A percentile compares a stretch with the other conserved stretches of the same genome.
Conservation (phyloP, 2,888 invertebrate genomes). For the Sinodicranocentrus sp. region DNA sequence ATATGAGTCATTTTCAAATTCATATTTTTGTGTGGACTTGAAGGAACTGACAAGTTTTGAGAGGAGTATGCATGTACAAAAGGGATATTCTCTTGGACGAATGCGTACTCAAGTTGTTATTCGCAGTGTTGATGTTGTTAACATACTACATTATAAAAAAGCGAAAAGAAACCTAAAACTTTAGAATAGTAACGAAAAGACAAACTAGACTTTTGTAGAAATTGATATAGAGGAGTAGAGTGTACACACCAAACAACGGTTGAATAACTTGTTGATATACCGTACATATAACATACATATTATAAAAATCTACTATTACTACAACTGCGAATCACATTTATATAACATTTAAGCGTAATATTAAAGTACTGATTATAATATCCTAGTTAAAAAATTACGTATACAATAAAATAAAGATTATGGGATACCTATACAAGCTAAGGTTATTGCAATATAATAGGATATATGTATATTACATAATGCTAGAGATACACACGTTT, state of each 20-base stretch:
- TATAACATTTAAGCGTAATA: constrained; percentile 27
- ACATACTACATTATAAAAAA: constrained; percentile 21
- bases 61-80: constrained; percentile 45
- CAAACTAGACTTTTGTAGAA: constrained; percentile 69
- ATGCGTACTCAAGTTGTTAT: constrained; percentile 65
- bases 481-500: constrained; percentile 40
- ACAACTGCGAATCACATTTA: constrained; percentile 57
- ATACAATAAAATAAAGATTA: background rate
- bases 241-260: constrained; percentile 20
- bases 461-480: background rate
- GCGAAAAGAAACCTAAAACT: constrained; percentile 51
- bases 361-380: constrained; percentile 65
- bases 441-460: background rate
- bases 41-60: constrained; percentile 19
- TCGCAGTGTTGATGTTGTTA: constrained; percentile 67
- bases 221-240: constrained; percentile 42
- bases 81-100: constrained; percentile 51
- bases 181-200: constrained; percentile 70
- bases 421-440: background rate
- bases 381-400: no score
- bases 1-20: constrained; percentile 56
- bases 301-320: constrained; percentile 19
- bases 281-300: constrained; percentile 30
- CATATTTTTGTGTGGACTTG: constrained; percentile 57
- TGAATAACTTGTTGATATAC: constrained; percentile 65